These are phyloP conservation scores for Prenolepis imparis DNA, from an alignment of 2,888 invertebrate species.

Conservation along the genomic window DNA sequence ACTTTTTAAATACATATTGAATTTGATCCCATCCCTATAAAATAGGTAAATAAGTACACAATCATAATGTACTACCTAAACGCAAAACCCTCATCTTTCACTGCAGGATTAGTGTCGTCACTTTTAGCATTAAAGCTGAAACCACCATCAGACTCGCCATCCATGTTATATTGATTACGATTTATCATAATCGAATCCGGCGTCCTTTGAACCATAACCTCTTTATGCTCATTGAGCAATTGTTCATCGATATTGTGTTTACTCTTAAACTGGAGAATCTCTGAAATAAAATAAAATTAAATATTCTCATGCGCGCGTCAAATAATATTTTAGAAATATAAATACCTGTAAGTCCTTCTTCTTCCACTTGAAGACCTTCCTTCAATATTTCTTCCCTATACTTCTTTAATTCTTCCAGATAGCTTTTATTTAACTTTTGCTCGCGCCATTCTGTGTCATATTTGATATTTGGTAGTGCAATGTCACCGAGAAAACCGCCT, in stretches of 20 bases:
- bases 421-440: slow-evolving; percentile 89
- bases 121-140: slow-evolving; percentile 69
- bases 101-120: slow-evolving; percentile 75
- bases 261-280: slow-evolving; percentile 83
- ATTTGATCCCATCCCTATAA: too few species aligned
- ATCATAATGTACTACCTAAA: slow-evolving; percentile 76
- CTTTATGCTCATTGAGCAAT: slow-evolving; percentile 66
- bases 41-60: background rate
- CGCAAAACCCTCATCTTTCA: slow-evolving; percentile 79
- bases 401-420: slow-evolving; percentile 93
- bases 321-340: slow-evolving; percentile 10
- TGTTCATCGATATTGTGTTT: slow-evolving; percentile 72
- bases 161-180: slow-evolving; percentile 81
- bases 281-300: slow-evolving; percentile 70
- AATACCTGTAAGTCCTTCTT: slow-evolving; percentile 92
- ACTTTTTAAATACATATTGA: too few species aligned
- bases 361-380: slow-evolving; percentile 94
- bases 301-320: background rate
- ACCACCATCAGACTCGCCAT: slow-evolving; percentile 69
- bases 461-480: slow-evolving; percentile 90
- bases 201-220: slow-evolving; percentile 72
- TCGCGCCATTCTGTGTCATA: slow-evolving; percentile 87
- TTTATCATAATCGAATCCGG: slow-evolving; percentile 76
- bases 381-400: slow-evolving; percentile 93
- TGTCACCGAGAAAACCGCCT: slow-evolving; percentile 95